phyloP scores from a whole-genome alignment of 2,888 invertebrate species.

The Ormyrus labotus region DNA sequence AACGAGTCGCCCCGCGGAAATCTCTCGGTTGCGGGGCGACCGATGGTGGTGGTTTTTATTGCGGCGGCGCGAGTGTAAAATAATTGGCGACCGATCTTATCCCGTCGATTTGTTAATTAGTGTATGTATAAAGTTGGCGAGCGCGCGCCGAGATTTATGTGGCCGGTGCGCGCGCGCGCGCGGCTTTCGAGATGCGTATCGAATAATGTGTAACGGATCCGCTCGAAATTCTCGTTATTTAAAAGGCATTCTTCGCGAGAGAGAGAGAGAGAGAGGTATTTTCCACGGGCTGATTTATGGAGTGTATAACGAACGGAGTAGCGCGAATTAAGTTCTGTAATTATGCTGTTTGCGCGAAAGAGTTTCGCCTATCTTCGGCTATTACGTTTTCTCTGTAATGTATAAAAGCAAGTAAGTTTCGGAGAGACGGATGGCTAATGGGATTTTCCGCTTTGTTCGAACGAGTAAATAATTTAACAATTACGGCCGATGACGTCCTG shows the following conservation, averaged over 20 bases:
- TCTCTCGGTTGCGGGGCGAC: too few species aligned
- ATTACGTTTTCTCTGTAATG: background rate
- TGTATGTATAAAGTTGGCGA: constrained; percentile 5
- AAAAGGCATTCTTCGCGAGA: background rate
- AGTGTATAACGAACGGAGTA: too few species aligned
- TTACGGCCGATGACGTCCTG: too few species aligned
- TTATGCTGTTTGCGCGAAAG: background rate
- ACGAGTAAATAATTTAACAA: too few species aligned
- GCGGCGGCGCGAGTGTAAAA: too few species aligned
- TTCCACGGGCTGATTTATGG: background rate
- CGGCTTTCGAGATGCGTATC: constrained; percentile 3
- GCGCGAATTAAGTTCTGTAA: background rate
- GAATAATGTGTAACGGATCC: background rate
- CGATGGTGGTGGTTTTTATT: too few species aligned
- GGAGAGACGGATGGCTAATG: too few species aligned
- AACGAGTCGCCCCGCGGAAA: constrained; percentile 7
- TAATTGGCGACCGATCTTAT: constrained; percentile 30
- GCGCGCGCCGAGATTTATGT: constrained; percentile 22
- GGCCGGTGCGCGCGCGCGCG: background rate
- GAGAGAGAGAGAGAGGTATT: too few species aligned
- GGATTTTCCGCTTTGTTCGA: too few species aligned
- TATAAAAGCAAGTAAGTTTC: too few species aligned
- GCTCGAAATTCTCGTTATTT: background rate
- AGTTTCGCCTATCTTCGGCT: background rate
- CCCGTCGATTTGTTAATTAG: constrained; percentile 52